These are phyloP conservation scores for Axea sp. DNA, from an alignment of 2,888 invertebrate genomes.

Conservation along the genomic window DNA sequence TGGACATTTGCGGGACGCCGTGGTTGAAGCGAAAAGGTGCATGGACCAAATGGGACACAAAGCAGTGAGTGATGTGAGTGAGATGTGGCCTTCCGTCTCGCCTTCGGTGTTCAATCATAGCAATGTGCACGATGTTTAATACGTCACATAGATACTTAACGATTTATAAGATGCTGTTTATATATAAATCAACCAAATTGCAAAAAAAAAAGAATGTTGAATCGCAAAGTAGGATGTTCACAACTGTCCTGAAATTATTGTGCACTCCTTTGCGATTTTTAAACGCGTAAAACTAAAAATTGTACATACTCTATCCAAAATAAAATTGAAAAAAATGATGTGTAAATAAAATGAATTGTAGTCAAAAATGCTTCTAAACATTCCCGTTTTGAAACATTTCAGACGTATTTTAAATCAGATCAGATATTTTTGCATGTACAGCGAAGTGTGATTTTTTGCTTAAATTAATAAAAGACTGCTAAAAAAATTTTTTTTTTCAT, in stretches of 20 bases:
- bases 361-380: conserved; percentile 21
- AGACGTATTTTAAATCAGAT: not conserved
- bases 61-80: conserved; percentile 75
- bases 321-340: not conserved
- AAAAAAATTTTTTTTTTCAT: not conserved
- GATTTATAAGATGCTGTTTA: conserved; percentile 15
- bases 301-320: conserved; percentile 41
- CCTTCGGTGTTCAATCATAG: conserved; percentile 73
- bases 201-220: no score
- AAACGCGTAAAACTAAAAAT: not conserved
- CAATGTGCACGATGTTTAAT: conserved; percentile 78
- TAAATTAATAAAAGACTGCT: not conserved
- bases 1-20: conserved; percentile 74
- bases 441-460: not conserved
- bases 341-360: conserved; percentile 55
- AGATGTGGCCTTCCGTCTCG: conserved; percentile 74
- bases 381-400: not conserved
- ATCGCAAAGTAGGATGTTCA: conserved; percentile 17
- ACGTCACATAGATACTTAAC: conserved; percentile 31
- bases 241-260: conserved; percentile 14
- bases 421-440: conserved; percentile 5
- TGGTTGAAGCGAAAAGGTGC: conserved; percentile 75
- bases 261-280: conserved; percentile 26
- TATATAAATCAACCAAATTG: conserved; percentile 14
- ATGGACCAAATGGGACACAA: conserved; percentile 74